Base-by-base conservation (phyloP, 2,888 invertebrate genomes). In the Rhamphomyia laevipes region DNA sequence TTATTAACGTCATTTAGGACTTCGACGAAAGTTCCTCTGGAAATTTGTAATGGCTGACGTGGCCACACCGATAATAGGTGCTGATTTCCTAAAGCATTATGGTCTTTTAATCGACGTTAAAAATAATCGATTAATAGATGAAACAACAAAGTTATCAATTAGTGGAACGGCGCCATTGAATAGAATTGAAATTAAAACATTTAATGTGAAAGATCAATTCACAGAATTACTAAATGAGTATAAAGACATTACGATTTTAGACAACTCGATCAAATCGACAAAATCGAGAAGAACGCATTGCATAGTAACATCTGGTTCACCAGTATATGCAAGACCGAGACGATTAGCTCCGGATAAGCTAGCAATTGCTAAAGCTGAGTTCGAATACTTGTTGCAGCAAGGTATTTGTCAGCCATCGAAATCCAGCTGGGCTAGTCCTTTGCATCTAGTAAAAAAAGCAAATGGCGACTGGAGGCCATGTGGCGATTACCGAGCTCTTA, bases 401-500 rank as follows among this genome's bases (percentile, higher is more conserved):
- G 38, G 17, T 10, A 38, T 38, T 11, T 38, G 38, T n/a, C 3
- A 10, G n/a, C 38, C 38, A 17, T 38, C 38, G 3, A 38, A 38
- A 38, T n/a, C 13, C 16, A 16, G 10, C 10, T 38, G 38, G 38
- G 15, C 16, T 3, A 16, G 15, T 11, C 38, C 38, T 4, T 6
- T 33, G 17, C 38, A 38, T n/a, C 6, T 38, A 4, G 38, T 38
- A 9, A 16, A 15, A 15, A 38, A 38, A 38, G 5, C 38, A 16
- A 38, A 38, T 16, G 16, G 38, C 17, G 35, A 35, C n/a, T 61
- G 60, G 61, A 31, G 64, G 13, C 58, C 61, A 1, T 62, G 63
- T 43, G 62, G 62, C 0, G 60, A 66, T 33, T 66, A 60, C 44
- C 46, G 64, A 1, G 38, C 38, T 2, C 50, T 64, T 0, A 64